phyloP scores from a whole-genome alignment of 2,888 invertebrate genomes.

The Ectobius pallidus region DNA sequence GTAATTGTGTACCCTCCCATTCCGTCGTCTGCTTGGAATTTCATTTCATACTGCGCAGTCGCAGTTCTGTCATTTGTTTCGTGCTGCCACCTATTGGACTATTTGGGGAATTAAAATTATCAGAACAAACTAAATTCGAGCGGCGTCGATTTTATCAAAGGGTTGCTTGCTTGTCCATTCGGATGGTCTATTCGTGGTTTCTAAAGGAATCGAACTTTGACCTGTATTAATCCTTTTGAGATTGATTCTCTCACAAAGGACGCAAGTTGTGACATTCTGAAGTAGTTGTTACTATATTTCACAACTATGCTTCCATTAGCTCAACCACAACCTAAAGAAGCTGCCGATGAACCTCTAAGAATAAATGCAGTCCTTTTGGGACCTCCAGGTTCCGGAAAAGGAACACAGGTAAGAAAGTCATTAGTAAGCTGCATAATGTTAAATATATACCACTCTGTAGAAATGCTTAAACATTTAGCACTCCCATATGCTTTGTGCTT shows the following conservation, averaged over 20 bases:
- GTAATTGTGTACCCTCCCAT: conserved; percentile 4
- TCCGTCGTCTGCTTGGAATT: neutral
- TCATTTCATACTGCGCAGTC: neutral
- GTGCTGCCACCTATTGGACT: neutral
- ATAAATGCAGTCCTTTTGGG: conserved; percentile 91
- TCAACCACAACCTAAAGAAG: conserved; percentile 46
- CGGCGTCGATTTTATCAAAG: neutral
- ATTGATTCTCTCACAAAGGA: too few relatives aligned
- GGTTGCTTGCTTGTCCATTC: too few relatives aligned
- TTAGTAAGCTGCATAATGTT: too few relatives aligned
- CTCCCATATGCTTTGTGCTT: too few relatives aligned
- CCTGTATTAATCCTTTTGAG: too few relatives aligned
- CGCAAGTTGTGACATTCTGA: too few relatives aligned
- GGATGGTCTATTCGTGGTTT: too few relatives aligned
- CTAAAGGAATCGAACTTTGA: neutral
- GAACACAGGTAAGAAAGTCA: conserved; percentile 80
- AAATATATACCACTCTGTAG: too few relatives aligned
- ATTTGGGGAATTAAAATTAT: neutral
- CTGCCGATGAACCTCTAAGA: conserved; percentile 60
- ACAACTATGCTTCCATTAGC: conserved; percentile 31
- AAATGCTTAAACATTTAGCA: too few relatives aligned
- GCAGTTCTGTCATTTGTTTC: neutral
- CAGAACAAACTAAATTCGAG: neutral
- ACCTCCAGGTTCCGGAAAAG: conserved; percentile 97
- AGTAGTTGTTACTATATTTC: too few relatives aligned